phyloP scores from a whole-genome alignment of 2,888 invertebrate genomes.

The Drosophila pseudotalamancana region DNA sequence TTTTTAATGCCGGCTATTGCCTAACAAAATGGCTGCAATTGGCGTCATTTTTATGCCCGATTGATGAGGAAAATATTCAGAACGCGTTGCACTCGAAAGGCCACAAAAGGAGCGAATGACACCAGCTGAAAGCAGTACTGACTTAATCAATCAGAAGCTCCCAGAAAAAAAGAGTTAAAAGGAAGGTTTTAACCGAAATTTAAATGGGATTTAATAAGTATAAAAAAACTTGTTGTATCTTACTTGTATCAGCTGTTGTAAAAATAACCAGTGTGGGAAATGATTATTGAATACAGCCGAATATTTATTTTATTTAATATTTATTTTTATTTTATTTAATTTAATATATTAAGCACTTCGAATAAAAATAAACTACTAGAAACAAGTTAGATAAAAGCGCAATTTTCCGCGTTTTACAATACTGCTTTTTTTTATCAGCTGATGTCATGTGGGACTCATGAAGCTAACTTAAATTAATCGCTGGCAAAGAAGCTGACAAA shows the following conservation, averaged over 20 bases:
- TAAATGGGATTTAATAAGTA: too few relatives aligned
- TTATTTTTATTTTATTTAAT: too few relatives aligned
- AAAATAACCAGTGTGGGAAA: too few relatives aligned
- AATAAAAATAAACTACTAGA: not conserved
- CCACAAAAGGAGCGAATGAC: slow-evolving; percentile 24
- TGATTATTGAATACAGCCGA: too few relatives aligned
- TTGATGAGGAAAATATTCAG: slow-evolving; percentile 67
- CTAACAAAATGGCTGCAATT: slow-evolving; percentile 57
- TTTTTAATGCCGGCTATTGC: slow-evolving; percentile 50
- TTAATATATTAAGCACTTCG: too few relatives aligned
- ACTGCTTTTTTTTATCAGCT: not conserved
- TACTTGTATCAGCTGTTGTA: too few relatives aligned
- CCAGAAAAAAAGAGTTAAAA: not conserved
- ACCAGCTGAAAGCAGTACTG: not conserved
- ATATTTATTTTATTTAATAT: too few relatives aligned
- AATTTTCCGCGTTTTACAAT: not conserved
- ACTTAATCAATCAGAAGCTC: not conserved
- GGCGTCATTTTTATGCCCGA: slow-evolving; percentile 58
- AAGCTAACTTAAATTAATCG: slow-evolving; percentile 60
- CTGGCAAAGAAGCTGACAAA: slow-evolving; percentile 53
- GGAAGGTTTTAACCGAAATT: too few relatives aligned
- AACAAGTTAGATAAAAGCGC: not conserved
- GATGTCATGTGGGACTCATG: not conserved
- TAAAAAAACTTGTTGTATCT: too few relatives aligned
- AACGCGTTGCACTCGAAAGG: slow-evolving; percentile 23